Evolutionary conservation across 2,113 vertebrate genomes (phyloP), one percentile per base, ranked within the genome.

Genomic region (Puffinus mauretanicus): DNA sequence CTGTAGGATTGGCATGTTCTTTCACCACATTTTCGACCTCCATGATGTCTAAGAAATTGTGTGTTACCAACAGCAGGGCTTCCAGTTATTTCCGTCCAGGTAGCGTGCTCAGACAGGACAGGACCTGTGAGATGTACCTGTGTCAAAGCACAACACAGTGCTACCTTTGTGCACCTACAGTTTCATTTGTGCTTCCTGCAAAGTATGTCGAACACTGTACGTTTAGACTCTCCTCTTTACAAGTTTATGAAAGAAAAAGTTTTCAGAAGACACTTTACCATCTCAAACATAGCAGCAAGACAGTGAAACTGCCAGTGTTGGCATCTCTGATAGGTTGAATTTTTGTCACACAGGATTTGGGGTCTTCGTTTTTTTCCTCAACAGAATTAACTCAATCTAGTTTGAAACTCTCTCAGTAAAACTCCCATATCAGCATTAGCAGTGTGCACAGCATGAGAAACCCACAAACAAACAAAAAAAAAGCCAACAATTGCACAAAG

Each of bases 1-100:
- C 1, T 0, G 16, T 7, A 61, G 36, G 30, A 65, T 12, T 66
- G 22, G 3, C 1, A 5, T 22, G 6, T 20, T 9, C 19, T 82
- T 83, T 66, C 30, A 80, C 2, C 9, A 21, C 11, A 29, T 78
- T 86, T 86, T 65, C 64, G 2, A 64, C 13, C 1, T 58, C 16
- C 9, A 4, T 34, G 21, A 14, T 61, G 40, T 32, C 71, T n/a
- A 13, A 86, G 49, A 94, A 84, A 71, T 19, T 57, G 13, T 38
- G 9, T 47, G 18, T 42, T 57, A 55, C 24, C 26, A 73, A 47
- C 6, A 66, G n/a, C 11, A 78, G 7, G 2, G 5, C 17, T 91
- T 91, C 13, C 17, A 40, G 30, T 75, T 75, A 49, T 52, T 77
- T 86, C 34, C 4, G 0, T 40, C 27, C 61, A 62, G 17, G 44